Evolutionary conservation across 1,140 invertebrate species (phyloP), one percentile per base, ranked within the genome.

Genomic region (Chionoecetes opilio): DNA sequence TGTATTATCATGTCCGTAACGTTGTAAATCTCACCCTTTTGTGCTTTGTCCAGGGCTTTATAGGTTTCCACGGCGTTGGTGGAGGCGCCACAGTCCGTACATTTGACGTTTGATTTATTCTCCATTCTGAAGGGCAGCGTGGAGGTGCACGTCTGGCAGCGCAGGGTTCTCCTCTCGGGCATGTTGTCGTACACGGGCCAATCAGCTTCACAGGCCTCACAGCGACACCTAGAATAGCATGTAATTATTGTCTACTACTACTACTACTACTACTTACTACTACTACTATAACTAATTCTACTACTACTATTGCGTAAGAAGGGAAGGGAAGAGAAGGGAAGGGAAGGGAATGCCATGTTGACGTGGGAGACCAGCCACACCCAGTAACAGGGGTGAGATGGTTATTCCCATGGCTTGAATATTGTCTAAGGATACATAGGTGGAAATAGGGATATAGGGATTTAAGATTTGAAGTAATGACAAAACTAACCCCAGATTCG

Each of bases 181-280:
- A 96, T 91, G 2, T 46, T 38, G 88, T 95, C 87, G 38, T 96
- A 96, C 82, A 92, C 38, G 2, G 99, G 98, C 98, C 99, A 99
- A 95, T 99, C 98, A 92, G 98, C 97, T 46, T 97, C 96, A 96
- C 99, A 99, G 0, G 99, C 98, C 96, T 97, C 97, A 96, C 99
- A 99, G n/a, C 97, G 96, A 96, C 99, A 99, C 31, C 97, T 98
- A 99, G 29, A 38, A 94, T 17, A 5, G 9, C 82, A 29, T 1
- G 21, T 3, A 21, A 26, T 38, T 32, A 14, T 87, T 34, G 2
- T 87, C 29, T 85, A 2, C 29, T 9, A 85, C 29, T 29, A 85
- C 82, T n/a, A 34, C 29, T 31, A 34, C 29, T 11, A 37, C 87
- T 37, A 88, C 34, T 6, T 8, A 26, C 82, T n/a, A n/a, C n/a